These are phyloP conservation scores for Augochlora pura DNA, from an alignment of 1,140 invertebrate genomes.

Conservation along the genomic window DNA sequence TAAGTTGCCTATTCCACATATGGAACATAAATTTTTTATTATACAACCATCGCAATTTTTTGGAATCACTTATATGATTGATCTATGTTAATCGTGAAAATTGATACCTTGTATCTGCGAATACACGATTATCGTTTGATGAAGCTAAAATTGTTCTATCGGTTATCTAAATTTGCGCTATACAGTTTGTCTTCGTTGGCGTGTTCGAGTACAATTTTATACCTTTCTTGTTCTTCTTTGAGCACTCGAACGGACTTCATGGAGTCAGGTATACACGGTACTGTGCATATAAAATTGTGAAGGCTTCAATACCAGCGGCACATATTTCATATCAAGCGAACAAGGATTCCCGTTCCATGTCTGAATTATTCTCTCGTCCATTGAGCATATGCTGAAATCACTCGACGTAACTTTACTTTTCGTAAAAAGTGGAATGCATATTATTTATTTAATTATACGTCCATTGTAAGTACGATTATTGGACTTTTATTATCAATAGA, in stretches of 20 bases:
- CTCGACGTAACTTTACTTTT: constrained; percentile 59
- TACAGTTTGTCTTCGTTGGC: constrained; percentile 30
- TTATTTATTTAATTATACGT: constrained; percentile 41
- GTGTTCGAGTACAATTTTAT: constrained; percentile 53
- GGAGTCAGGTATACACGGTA: constrained; percentile 3
- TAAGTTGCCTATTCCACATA: too few relatives aligned
- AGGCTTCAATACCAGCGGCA: constrained; percentile 53
- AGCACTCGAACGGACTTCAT: constrained; percentile 40
- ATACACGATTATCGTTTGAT: too few relatives aligned
- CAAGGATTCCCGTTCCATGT: constrained; percentile 50
- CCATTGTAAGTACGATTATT: neutral
- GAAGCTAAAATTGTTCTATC: neutral
- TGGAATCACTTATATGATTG: too few relatives aligned
- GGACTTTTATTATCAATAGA: neutral
- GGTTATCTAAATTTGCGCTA: neutral
- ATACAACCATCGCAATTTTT: too few relatives aligned
- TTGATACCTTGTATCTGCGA: too few relatives aligned
- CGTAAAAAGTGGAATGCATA: constrained; percentile 40
- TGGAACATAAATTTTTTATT: too few relatives aligned
- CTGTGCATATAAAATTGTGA: constrained; percentile 41
- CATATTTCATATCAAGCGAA: constrained; percentile 56
- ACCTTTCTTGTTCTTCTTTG: constrained; percentile 27
- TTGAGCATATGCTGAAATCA: constrained; percentile 71
- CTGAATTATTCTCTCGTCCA: constrained; percentile 72
- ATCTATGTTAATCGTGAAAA: too few relatives aligned